A percentile compares a stretch with the other conserved stretches of the same genome.
Evolutionary conservation across 2,113 vertebrate genomes (phyloP).

Genomic region (Girardinichthys multiradiatus): DNA sequence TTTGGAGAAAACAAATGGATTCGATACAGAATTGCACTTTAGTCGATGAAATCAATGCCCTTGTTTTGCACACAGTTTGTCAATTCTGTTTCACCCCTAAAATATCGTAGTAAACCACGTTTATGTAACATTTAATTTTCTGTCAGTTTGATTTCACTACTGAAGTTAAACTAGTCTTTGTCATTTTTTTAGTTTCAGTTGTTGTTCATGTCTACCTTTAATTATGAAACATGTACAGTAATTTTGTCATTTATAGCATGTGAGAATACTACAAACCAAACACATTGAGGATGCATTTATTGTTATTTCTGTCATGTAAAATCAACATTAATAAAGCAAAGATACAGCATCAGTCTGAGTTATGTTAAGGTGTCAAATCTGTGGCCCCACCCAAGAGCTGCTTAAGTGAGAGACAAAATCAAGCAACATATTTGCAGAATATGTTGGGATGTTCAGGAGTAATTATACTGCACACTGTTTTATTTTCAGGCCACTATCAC

Average conservation of each 20-base stretch:
- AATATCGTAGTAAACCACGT: constrained; percentile 22
- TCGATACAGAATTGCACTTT: constrained; percentile 70
- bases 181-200: constrained; percentile 23
- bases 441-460: no score
- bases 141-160: constrained; percentile 8
- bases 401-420: no score
- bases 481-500: no score
- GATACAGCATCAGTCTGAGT: not conserved
- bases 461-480: no score
- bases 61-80: constrained; percentile 62
- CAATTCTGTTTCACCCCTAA: constrained; percentile 9
- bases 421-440: no score
- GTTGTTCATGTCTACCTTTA: constrained; percentile 12
- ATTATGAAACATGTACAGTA: constrained; percentile 18
- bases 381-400: no score
- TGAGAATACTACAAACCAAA: constrained; percentile 46
- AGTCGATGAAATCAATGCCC: constrained; percentile 57
- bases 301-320: constrained; percentile 22
- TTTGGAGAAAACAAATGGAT: constrained; percentile 38
- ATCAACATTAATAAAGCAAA: not conserved
- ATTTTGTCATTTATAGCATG: constrained; percentile 40
- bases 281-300: constrained; percentile 62
- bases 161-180: constrained; percentile 14
- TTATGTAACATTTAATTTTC: constrained; percentile 28
- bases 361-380: no score